Evolutionary conservation across 2,888 invertebrate genomes (phyloP).

Genomic region (Latrodectus hesperus): DNA sequence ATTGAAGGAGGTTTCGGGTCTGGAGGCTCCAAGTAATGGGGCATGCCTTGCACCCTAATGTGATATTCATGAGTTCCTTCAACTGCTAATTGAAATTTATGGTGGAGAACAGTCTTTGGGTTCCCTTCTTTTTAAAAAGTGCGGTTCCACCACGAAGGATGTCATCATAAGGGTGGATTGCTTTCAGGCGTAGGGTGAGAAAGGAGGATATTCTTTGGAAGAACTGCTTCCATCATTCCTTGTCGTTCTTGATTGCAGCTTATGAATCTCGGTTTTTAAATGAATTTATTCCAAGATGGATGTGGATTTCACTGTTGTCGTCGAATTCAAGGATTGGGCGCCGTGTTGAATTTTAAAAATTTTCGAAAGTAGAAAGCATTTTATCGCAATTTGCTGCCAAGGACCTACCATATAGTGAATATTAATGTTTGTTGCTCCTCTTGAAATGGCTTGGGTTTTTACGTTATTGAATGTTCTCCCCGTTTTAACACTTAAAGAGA

Average conservation of each 20-base stretch:
- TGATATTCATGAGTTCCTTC: conserved; percentile 28
- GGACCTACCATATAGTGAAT: no score
- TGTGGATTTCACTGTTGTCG: no score
- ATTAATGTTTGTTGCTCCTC: no score
- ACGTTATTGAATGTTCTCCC: no score
- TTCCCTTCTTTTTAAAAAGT: conserved; percentile 16
- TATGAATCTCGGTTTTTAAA: no score
- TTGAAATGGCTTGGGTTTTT: no score
- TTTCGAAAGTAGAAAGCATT: no score
- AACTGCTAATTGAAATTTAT: conserved; percentile 61
- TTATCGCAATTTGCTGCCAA: no score
- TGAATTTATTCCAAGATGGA: no score
- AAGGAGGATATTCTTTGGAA: neutral
- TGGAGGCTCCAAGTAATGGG: neutral
- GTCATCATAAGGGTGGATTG: conserved; percentile 25
- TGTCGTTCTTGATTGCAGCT: neutral
- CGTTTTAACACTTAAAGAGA: no score
- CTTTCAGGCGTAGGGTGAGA: conserved; percentile 17
- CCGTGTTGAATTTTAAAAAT: no score
- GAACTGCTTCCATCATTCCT: neutral
- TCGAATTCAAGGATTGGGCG: no score
- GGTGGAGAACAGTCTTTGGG: conserved; percentile 19
- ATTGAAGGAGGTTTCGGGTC: neutral
- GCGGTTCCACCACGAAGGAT: conserved; percentile 30
- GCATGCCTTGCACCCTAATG: conserved; percentile 13